These are phyloP conservation scores for Falco biarmicus DNA, from an alignment of 2,797 vertebrate species.

Conservation along the genomic window DNA sequence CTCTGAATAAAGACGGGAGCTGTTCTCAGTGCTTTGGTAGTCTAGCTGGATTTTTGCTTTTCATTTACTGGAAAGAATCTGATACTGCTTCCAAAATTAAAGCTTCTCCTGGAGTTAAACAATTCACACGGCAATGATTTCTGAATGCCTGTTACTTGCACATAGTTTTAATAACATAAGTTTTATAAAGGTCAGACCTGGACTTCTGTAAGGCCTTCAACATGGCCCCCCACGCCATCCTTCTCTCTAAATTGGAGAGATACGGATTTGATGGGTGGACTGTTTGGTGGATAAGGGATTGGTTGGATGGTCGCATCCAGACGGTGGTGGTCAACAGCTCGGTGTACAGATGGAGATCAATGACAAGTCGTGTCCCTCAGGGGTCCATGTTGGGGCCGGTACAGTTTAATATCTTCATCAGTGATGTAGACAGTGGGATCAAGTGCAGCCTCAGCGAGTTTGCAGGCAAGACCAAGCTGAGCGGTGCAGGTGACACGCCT, in stretches of 20 bases:
- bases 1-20: background rate
- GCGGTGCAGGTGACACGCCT: background rate
- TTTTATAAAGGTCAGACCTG: slow-evolving; percentile 22
- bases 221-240: background rate
- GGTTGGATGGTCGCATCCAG: background rate
- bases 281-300: background rate
- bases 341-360: background rate
- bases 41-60: slow-evolving; percentile 15
- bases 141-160: background rate
- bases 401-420: background rate
- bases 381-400: background rate
- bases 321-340: background rate
- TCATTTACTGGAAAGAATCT: slow-evolving; percentile 27
- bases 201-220: background rate
- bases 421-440: background rate
- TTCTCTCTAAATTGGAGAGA: background rate
- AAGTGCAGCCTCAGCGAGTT: background rate
- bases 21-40: background rate
- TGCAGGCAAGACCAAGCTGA: background rate
- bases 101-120: slow-evolving; percentile 18
- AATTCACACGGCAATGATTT: background rate
- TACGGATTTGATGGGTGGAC: background rate
- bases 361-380: background rate
- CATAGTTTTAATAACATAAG: background rate
- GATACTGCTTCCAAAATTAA: background rate